Percentiles rank a stretch among this genome's conserved stretches.
These are phyloP conservation scores for Sebastes matsubarae DNA, from an alignment of 2,797 vertebrate species.

Conservation along the genomic window DNA sequence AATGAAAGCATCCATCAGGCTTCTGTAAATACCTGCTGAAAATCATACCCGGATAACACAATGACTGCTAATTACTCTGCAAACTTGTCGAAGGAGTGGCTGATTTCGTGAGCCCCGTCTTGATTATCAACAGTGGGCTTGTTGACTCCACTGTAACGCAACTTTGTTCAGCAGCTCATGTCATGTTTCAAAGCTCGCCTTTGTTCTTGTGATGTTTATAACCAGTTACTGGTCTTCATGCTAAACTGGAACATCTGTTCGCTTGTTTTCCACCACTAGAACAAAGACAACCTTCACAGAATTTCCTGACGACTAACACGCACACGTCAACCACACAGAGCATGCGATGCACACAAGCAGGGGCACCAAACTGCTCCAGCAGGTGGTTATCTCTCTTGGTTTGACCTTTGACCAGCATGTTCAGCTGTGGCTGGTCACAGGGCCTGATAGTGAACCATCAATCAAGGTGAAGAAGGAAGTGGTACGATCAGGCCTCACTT, in stretches of 20 bases:
- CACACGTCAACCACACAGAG: constrained; percentile 26
- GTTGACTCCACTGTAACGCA: neutral
- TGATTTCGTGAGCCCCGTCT: neutral
- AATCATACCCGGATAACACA: constrained; percentile 15
- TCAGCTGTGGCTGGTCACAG: constrained; percentile 53
- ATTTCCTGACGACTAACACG: constrained; percentile 46
- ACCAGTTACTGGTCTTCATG: constrained; percentile 14
- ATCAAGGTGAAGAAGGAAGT: constrained; percentile 73
- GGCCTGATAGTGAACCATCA: constrained; percentile 62
- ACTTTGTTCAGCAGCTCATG: neutral
- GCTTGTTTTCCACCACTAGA: constrained; percentile 44
- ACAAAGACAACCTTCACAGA: constrained; percentile 53
- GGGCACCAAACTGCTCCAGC: constrained; percentile 47
- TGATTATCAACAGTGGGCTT: constrained; percentile 2
- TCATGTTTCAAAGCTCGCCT: constrained; percentile 17
- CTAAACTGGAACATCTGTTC: constrained; percentile 56
- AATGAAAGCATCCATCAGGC: constrained; percentile 13
- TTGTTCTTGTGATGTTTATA: constrained; percentile 19
- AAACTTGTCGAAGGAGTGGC: constrained; percentile 50
- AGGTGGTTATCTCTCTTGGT: constrained; percentile 77
- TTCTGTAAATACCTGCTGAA: constrained; percentile 13
- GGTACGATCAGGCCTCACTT: constrained; percentile 48
- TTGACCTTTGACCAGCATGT: constrained; percentile 68
- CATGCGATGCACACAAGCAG: constrained; percentile 26
- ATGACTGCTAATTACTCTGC: constrained; percentile 38